Base-by-base conservation (phyloP, 2,797 vertebrate species). In the Rhynchotus rufescens region DNA sequence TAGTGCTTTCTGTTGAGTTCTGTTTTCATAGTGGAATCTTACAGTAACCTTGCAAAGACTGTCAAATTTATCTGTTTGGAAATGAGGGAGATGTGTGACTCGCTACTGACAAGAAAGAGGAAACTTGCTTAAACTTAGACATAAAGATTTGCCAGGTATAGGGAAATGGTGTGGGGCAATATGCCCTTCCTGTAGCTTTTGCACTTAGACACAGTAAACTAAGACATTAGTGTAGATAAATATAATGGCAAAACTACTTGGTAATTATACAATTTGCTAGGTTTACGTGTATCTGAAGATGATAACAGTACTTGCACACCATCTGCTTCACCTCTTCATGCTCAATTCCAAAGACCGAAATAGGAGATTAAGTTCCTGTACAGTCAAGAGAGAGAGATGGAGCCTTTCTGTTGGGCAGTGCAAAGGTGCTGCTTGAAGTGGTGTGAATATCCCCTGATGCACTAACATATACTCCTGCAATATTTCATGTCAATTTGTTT, bases 401-500 rank as follows among this genome's bases (percentile, higher is more conserved):
- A 28, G 30, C 23, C 59, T 93, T 93, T 80, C 80, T 68, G 77
- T 51, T 54, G 32, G 13, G 32, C 44, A 77, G 0, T 76, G 79
- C 56, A 67, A 25, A 84, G 57, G 65, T 49, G 32, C 13, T 68
- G 0, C 68, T 56, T 80, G 75, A 90, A 72, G 49, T 0, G 54
- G 17, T 56, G 54, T 47, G 68, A 77, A 12, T 74, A 16, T 87
- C 75, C 51, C 72, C 79, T 87, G 66, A 92, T 94, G 75, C 78
- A 32, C 78, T 67, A 68, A 61, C 2, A 0, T 15, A 72, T 51
- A 15, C 42, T 78, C 47, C 85, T 84, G 75, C 79, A 76, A 69
- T 78, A 73, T 57, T 85, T 54, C 68, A 92, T 92, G 90, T 91
- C 90, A 74, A 86, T 91, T 93, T 94, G 84, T 69, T 96, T 92